Evolutionary conservation across 2,888 invertebrate species (phyloP).

Genomic region (Cacoxenus indagator): DNA sequence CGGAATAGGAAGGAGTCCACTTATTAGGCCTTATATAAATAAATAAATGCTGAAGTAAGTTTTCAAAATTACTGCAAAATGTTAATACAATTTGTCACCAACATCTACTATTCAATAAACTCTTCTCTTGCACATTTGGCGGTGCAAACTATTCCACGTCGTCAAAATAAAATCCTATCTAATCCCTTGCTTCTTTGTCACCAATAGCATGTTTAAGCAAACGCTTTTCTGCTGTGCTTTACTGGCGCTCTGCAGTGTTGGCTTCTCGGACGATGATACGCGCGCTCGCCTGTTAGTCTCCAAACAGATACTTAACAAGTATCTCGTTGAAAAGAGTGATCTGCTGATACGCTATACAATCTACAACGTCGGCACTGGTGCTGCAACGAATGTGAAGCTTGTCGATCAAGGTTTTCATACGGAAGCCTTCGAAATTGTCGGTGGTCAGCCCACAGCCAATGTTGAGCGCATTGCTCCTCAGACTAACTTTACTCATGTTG

Average conservation of each 20-base stretch:
- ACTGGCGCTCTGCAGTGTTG: constrained; percentile 57
- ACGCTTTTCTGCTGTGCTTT: constrained; percentile 49
- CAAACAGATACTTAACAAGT: constrained; percentile 95
- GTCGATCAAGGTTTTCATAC: constrained; percentile 93
- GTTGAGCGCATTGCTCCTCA: constrained; percentile 93
- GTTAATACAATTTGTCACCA: constrained; percentile 23
- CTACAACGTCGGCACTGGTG: constrained; percentile 92
- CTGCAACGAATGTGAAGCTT: constrained; percentile 87
- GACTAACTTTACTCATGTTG: constrained; percentile 93
- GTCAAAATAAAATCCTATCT: constrained; percentile 45
- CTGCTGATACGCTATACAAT: constrained; percentile 94
- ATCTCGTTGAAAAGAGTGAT: constrained; percentile 96
- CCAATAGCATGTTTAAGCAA: constrained; percentile 52
- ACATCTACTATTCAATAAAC: neutral
- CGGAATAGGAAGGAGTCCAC: no score
- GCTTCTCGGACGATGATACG: constrained; percentile 74
- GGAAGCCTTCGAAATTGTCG: constrained; percentile 90
- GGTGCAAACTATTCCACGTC: constrained; percentile 54
- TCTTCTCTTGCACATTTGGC: neutral
- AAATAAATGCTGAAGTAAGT: no score
- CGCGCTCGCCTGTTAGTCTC: constrained; percentile 88
- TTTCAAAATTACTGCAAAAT: neutral
- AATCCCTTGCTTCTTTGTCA: constrained; percentile 36
- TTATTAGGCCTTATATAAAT: no score
- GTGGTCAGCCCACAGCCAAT: constrained; percentile 85